Evolutionary conservation across 2,888 invertebrate genomes (phyloP), one percentile per base, ranked within the genome.

Genomic region (Epicampocera succincta): DNA sequence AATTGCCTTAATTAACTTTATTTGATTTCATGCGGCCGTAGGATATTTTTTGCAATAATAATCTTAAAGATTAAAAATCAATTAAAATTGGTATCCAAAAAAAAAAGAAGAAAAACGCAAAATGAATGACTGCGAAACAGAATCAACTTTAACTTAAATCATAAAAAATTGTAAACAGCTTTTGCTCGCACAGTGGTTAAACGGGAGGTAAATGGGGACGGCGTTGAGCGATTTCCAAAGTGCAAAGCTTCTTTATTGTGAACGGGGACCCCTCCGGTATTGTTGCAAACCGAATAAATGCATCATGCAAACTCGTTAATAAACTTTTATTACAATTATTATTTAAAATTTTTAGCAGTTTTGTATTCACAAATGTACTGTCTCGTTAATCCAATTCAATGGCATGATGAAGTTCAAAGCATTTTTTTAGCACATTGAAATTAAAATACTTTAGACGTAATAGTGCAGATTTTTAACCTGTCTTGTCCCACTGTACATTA

Each of bases 11-110:
- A 82, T 82, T 82, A 82, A 78, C 74, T 78, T 82, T 73, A 74
- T 78, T 78, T 82, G 77, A 77, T 82, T 82, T 82, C 82, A 71
- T 33, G 82, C 74, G 60, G 66, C 71, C 63, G 40, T 44, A 68
- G 77, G 52, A 65, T 48, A 68, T 15, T 15, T 58, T 42, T 33
- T 52, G 29, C 63, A 60, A 54, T 40, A 66, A 73, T 76, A 76
- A 85, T 85, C 83, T 84, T 71, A 84, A 86, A 88, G 89, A 88
- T 88, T 88, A 89, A 89, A 87, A 88, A 89, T 88, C 89, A 88
- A 88, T 88, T 89, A 88, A 88, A 88, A 89, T 87, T 88, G 88
- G 87, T 87, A 88, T 88, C 60, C 54, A 40, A 60, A 54, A 44
- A 75, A n/a, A n/a, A n/a, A n/a, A n/a, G n/a, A n/a, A n/a, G n/a